phyloP scores from a whole-genome alignment of 2,797 vertebrate species.

The Lagocephalus sceleratus region DNA sequence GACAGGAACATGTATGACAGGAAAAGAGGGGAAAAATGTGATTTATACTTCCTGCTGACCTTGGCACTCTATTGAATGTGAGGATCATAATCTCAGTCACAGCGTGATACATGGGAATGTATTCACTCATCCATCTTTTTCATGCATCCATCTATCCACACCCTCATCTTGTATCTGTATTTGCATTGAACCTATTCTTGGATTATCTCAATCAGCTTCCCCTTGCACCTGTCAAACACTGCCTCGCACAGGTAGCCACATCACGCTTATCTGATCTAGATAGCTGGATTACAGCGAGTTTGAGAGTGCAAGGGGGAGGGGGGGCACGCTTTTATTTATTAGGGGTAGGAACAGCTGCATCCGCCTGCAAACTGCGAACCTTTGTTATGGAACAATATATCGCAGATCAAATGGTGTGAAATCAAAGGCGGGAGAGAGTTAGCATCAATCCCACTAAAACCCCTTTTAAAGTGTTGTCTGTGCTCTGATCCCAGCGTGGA shows the following conservation, averaged over 20 bases:
- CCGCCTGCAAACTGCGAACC: slow-evolving; percentile 79
- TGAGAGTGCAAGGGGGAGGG: slow-evolving; percentile 64
- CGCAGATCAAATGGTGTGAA: slow-evolving; percentile 75
- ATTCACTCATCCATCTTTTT: slow-evolving; percentile 84
- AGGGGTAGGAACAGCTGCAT: slow-evolving; percentile 82
- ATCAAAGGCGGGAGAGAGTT: slow-evolving; percentile 75
- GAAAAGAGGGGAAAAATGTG: slow-evolving; percentile 43
- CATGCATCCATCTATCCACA: slow-evolving; percentile 82
- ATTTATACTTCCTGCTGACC: slow-evolving; percentile 76
- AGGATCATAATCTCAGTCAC: slow-evolving; percentile 83
- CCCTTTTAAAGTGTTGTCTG: slow-evolving; percentile 70
- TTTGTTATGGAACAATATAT: slow-evolving; percentile 81
- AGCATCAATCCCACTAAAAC: slow-evolving; percentile 71
- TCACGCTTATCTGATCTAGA: slow-evolving; percentile 83
- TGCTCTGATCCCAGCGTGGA: slow-evolving; percentile 66
- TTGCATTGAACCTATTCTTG: slow-evolving; percentile 86
- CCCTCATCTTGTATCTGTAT: slow-evolving; percentile 86
- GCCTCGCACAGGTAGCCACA: slow-evolving; percentile 83
- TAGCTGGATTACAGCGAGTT: slow-evolving; percentile 80
- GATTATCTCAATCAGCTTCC: slow-evolving; percentile 87
- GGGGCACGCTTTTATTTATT: slow-evolving; percentile 70
- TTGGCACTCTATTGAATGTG: slow-evolving; percentile 75
- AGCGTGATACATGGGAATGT: slow-evolving; percentile 82
- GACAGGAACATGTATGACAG: slow-evolving; percentile 30
- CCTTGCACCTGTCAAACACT: slow-evolving; percentile 87